Percentiles rank a stretch among this genome's conserved stretches.
These are phyloP conservation scores for Channallabes apus DNA, from an alignment of 2,797 vertebrate species.

Conservation along the genomic window DNA sequence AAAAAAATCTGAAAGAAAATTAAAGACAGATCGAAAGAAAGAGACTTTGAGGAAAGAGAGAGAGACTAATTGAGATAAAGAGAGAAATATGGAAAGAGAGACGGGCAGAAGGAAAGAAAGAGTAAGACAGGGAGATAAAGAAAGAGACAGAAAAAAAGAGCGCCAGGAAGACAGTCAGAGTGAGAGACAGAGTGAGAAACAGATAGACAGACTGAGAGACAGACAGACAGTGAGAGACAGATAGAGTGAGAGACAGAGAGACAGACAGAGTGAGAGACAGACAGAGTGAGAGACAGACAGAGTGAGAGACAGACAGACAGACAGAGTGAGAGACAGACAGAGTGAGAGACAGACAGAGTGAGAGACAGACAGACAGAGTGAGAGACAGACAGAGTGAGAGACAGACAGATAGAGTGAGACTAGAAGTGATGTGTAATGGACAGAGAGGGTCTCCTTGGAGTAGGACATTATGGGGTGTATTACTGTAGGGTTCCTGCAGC, in stretches of 20 bases:
- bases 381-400: not conserved
- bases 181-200: not conserved
- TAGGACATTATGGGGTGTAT: not conserved
- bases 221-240: not conserved
- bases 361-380: not conserved
- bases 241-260: not conserved
- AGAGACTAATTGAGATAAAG: not conserved
- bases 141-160: not conserved
- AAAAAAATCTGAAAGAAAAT: not conserved
- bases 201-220: not conserved
- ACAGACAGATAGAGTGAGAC: not conserved
- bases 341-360: not conserved
- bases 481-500: not conserved
- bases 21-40: not conserved
- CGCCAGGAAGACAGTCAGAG: not conserved
- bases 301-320: not conserved
- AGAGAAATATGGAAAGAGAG: not conserved
- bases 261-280: not conserved
- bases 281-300: not conserved
- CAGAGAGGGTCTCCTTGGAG: not conserved
- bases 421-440: not conserved
- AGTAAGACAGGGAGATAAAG: not conserved
- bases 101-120: not conserved
- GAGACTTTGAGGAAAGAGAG: not conserved
- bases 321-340: accelerated